phyloP scores from a whole-genome alignment of 2,113 vertebrate genomes.

The Ornithorhynchus anatinus region DNA sequence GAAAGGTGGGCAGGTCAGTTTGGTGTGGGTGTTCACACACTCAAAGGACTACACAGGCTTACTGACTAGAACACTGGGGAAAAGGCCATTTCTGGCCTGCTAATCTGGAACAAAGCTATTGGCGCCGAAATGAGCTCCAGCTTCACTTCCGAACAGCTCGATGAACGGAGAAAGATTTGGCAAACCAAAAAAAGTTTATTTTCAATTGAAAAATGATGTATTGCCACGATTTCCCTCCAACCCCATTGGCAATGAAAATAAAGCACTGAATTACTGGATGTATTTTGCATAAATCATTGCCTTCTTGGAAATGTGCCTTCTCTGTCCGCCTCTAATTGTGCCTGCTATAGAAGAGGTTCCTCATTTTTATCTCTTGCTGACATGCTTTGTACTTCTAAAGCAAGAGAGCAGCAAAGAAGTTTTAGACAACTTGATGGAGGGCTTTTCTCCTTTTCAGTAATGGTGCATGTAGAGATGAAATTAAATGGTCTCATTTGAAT shows the following conservation, averaged over 20 bases:
- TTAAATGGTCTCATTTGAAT: background rate
- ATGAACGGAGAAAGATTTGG: conserved; percentile 3
- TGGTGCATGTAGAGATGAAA: background rate
- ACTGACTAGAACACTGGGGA: background rate
- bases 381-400: background rate
- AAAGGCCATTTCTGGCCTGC: conserved; percentile 7
- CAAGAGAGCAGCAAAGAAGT: background rate
- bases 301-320: background rate
- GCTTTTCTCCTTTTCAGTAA: background rate
- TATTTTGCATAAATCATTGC: background rate
- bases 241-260: background rate
- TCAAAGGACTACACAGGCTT: conserved; percentile 7
- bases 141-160: conserved; percentile 11
- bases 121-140: conserved; percentile 5
- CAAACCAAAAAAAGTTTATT: background rate
- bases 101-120: background rate
- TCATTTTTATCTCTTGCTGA: background rate
- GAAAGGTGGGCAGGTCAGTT: background rate
- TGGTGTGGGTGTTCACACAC: conserved; percentile 5
- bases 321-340: background rate
- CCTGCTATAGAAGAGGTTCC: background rate
- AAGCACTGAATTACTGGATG: background rate
- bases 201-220: background rate
- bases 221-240: background rate
- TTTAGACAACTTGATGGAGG: background rate